These are phyloP conservation scores for Crossoptilon crossoptilon DNA, from an alignment of 2,797 vertebrate genomes.

Conservation along the genomic window DNA sequence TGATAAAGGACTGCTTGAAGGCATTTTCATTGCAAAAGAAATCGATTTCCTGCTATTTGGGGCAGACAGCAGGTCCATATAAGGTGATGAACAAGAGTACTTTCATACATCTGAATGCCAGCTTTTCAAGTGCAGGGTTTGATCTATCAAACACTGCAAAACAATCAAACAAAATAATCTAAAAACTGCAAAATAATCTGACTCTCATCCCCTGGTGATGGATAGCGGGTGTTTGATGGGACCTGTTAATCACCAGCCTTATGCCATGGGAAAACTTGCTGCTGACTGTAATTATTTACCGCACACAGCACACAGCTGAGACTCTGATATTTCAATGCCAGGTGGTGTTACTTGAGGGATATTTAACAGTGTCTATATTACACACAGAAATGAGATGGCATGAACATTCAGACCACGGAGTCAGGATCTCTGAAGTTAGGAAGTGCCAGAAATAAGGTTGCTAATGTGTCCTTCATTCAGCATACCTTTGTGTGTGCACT, in stretches of 20 bases:
- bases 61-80: conserved; percentile 56
- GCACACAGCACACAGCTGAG: neutral
- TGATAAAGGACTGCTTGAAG: conserved; percentile 56
- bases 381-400: neutral
- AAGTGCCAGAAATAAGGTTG: conserved; percentile 25
- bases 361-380: neutral
- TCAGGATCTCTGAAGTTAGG: neutral
- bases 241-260: neutral
- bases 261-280: accelerated
- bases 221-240: neutral
- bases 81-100: conserved; percentile 27
- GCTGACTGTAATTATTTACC: neutral
- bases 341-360: neutral
- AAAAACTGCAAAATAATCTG: conserved; percentile 25
- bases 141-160: conserved; percentile 31
- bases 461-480: neutral
- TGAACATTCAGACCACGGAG: accelerated
- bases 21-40: conserved; percentile 63
- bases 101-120: conserved; percentile 60
- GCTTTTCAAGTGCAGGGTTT: neutral
- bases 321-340: neutral
- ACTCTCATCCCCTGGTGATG: neutral
- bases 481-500: neutral
- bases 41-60: conserved; percentile 40
- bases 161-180: neutral